Conservation (phyloP, 2,113 vertebrate genomes). For the Pteruthius melanotis region DNA sequence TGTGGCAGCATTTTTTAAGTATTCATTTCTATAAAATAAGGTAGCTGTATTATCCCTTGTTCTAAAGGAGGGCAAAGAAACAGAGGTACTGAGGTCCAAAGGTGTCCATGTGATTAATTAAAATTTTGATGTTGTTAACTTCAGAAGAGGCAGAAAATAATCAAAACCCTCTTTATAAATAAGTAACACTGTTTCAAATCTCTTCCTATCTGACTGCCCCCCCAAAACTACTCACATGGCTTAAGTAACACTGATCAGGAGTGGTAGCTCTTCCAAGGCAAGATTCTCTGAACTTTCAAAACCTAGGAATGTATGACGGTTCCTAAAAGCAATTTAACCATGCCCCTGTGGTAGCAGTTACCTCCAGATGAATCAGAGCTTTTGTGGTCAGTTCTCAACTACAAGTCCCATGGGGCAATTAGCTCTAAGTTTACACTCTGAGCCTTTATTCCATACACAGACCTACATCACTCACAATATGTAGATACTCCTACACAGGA, state of each 20-base stretch:
- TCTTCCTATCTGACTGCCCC: background rate
- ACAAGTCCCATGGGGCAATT: background rate
- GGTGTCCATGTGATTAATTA: background rate
- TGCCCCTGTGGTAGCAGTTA: background rate
- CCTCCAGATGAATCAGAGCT: conserved; percentile 18
- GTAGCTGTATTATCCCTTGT: background rate
- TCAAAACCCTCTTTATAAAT: background rate
- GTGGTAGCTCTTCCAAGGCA: background rate
- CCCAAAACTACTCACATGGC: background rate
- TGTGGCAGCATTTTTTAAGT: background rate
- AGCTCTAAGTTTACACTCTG: background rate
- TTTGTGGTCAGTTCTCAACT: background rate
- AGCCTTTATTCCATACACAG: background rate
- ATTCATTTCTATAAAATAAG: background rate
- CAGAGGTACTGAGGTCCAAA: background rate
- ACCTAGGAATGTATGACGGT: background rate
- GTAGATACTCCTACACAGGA: background rate
- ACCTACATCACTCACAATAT: background rate
- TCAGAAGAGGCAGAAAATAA: background rate
- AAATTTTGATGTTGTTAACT: background rate
- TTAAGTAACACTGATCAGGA: background rate
- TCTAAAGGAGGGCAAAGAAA: background rate
- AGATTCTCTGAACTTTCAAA: background rate
- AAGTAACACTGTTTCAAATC: background rate
- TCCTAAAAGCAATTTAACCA: background rate